These are phyloP conservation scores for Ormyrus nitidulus DNA, from an alignment of 2,888 invertebrate species.

Conservation along the genomic window DNA sequence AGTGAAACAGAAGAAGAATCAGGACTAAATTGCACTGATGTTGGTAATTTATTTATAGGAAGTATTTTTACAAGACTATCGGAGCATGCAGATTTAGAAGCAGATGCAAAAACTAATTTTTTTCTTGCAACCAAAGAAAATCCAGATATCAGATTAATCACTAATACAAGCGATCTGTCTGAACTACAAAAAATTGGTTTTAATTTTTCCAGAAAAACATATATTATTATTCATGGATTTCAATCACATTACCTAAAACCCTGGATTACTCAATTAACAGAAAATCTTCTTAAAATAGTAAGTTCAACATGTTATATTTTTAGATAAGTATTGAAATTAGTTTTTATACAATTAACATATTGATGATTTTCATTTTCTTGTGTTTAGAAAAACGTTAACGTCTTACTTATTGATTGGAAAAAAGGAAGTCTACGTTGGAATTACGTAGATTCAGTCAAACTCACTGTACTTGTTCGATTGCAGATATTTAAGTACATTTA, in stretches of 20 bases:
- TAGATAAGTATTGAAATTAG: not conserved
- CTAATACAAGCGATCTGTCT: no score
- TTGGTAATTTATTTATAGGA: not conserved
- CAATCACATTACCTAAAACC: not conserved
- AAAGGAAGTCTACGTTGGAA: slow-evolving; percentile 15
- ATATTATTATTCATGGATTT: slow-evolving; percentile 21
- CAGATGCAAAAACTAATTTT: no score
- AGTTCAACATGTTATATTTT: not conserved
- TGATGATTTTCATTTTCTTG: not conserved
- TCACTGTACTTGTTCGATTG: not conserved
- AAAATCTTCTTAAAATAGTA: slow-evolving; percentile 5
- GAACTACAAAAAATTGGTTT: not conserved
- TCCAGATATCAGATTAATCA: no score
- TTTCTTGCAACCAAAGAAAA: no score
- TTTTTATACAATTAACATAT: not conserved
- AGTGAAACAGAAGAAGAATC: not conserved
- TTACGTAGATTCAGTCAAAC: slow-evolving; percentile 13
- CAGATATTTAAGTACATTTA: slow-evolving; percentile 18
- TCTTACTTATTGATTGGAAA: slow-evolving; percentile 26
- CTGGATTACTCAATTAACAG: slow-evolving; percentile 24
- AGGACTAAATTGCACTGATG: not conserved
- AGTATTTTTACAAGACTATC: not conserved
- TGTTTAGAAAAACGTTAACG: slow-evolving; percentile 2
- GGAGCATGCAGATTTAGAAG: not conserved
- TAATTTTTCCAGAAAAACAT: slow-evolving; percentile 12